phyloP scores from a whole-genome alignment of 2,888 invertebrate genomes.

The Argyresthia albistria region DNA sequence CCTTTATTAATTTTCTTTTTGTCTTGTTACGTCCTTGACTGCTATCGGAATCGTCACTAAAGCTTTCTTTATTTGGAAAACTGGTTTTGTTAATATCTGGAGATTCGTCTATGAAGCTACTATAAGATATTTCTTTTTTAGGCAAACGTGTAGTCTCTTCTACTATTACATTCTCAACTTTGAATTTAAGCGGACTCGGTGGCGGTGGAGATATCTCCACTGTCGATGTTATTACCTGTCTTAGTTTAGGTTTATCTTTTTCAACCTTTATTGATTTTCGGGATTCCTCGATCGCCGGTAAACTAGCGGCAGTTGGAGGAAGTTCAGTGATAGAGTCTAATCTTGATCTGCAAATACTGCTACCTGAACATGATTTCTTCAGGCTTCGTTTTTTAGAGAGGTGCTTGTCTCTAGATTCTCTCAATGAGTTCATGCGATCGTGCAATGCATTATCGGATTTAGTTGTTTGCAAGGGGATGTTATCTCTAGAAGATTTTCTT shows the following conservation, averaged over 20 bases:
- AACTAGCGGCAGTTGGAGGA: slow-evolving; percentile 34
- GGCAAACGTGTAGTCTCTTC: slow-evolving; percentile 60
- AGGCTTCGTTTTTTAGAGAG: slow-evolving; percentile 43
- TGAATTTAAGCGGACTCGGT: slow-evolving; percentile 62
- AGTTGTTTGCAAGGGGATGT: slow-evolving; percentile 45
- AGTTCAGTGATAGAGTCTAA: slow-evolving; percentile 62
- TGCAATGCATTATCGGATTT: slow-evolving; percentile 63
- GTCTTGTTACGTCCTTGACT: background rate
- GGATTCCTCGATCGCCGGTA: slow-evolving; percentile 63
- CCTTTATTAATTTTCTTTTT: background rate
- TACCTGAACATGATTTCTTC: slow-evolving; percentile 56
- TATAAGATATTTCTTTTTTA: slow-evolving; percentile 51
- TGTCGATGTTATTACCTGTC: slow-evolving; percentile 59
- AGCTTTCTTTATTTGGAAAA: too few relatives aligned
- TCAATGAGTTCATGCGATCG: slow-evolving; percentile 34
- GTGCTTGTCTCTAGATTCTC: slow-evolving; percentile 24
- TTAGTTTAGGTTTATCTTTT: slow-evolving; percentile 19
- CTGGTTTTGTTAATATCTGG: slow-evolving; percentile 7
- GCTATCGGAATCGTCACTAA: too few relatives aligned
- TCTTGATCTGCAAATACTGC: slow-evolving; percentile 36
- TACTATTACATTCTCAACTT: slow-evolving; percentile 71
- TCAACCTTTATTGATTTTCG: slow-evolving; percentile 30
- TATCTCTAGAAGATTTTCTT: slow-evolving; percentile 21
- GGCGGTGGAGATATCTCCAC: slow-evolving; percentile 60
- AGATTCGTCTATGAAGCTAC: slow-evolving; percentile 34